Base-by-base conservation (phyloP, 2,113 vertebrate species). In the Strigops habroptila region DNA sequence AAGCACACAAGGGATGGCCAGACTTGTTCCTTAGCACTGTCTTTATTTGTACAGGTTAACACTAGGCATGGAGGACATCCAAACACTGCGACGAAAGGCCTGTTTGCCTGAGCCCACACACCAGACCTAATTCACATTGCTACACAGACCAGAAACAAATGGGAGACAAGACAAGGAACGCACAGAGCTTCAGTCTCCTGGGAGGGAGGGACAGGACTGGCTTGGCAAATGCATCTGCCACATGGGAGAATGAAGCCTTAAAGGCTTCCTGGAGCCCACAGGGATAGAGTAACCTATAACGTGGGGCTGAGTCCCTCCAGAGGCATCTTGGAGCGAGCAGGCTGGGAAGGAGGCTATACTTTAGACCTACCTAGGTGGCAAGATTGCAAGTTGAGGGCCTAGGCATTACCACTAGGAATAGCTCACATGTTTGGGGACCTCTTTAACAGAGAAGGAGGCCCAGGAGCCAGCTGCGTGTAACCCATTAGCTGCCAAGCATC, bases 11-110 rank as follows among this genome's bases (percentile, higher is more conserved):
- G 30, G 22, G 27, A 6, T 3, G 46, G 7, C 63, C 57, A 27
- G 16, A 8, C 15, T 23, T 19, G 27, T 41, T 94, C 68, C 84
- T 95, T 70, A 91, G 93, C 74, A 0, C 80, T 93, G 85, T 19
- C 64, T 97, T 97, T 97, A 97, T 97, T 97, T 75, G 22, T 28
- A 90, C 33, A 28, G 69, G 49, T 77, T 63, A 90, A 83, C 95
- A 90, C 60, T 33, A 71, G 90, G 87, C 83, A 79, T 12, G 21
- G 85, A 35, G 70, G 62, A 84, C 93, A 91, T 10, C 88, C 82
- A 75, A 89, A 91, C 78, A 70, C 86, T 4, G 83, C 1, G 9
- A 85, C 24, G 33, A 62, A 85, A 53, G 86, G 80, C 64, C 57
- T 37, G 55, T 70, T 68, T 41, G 77, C 64, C 82, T 6, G 75